Evolutionary conservation across 1,140 invertebrate genomes (phyloP).

Genomic region (Bradynema listronoti): DNA sequence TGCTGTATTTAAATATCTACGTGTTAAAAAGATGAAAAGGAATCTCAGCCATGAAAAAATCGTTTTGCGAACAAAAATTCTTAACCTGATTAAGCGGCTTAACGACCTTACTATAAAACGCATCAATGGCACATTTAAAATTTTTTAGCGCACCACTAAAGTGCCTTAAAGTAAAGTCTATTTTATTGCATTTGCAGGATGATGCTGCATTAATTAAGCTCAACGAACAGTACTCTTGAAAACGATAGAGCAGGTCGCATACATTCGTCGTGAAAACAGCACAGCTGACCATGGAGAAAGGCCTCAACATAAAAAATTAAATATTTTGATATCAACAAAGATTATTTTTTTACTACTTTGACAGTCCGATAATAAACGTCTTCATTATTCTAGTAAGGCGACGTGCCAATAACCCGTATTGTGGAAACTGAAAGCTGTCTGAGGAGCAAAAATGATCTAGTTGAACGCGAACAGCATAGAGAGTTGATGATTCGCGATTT

Average conservation of each 20-base stretch:
- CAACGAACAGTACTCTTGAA: slow-evolving; percentile 21
- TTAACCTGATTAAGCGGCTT: slow-evolving; percentile 11
- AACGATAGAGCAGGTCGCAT: slow-evolving; percentile 20
- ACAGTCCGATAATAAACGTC: slow-evolving; percentile 6
- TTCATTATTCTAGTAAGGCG: not conserved
- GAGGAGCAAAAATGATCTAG: slow-evolving; percentile 16
- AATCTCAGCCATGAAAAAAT: no score
- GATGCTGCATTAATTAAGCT: not conserved
- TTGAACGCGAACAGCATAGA: slow-evolving; percentile 21
- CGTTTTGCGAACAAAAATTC: no score
- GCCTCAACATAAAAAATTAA: slow-evolving; percentile 9
- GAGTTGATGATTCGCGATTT: slow-evolving; percentile 16
- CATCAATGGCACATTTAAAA: slow-evolving; percentile 3
- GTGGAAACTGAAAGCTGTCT: slow-evolving; percentile 1
- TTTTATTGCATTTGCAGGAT: slow-evolving; percentile 1
- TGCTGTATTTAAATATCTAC: no score
- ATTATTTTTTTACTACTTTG: slow-evolving; percentile 6
- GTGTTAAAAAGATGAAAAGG: no score
- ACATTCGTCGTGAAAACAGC: slow-evolving; percentile 18
- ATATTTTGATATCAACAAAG: not conserved
- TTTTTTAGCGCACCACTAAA: no score
- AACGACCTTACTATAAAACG: slow-evolving; percentile 8
- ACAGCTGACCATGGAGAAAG: slow-evolving; percentile 16
- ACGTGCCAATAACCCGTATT: not conserved
- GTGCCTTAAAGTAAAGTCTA: no score